Conservation (phyloP, 2,888 invertebrate species). For the Horisme vitalbata region DNA sequence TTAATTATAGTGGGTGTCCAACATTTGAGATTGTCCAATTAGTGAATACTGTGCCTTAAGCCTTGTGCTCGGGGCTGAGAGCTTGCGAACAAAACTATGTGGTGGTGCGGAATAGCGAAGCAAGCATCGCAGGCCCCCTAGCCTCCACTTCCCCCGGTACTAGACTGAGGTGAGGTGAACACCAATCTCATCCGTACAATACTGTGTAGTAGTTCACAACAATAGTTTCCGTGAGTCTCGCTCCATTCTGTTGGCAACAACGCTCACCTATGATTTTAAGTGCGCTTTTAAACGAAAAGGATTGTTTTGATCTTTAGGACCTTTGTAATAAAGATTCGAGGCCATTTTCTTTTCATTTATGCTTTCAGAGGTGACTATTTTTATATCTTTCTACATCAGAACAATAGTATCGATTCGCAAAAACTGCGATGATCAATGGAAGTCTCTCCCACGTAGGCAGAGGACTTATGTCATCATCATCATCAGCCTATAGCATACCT, state of each 20-base stretch:
- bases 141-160: conserved; percentile 49
- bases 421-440: too few species aligned
- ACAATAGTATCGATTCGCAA: too few species aligned
- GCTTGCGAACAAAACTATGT: conserved; percentile 75
- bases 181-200: conserved; percentile 67
- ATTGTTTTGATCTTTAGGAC: too few species aligned
- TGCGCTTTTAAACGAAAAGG: too few species aligned
- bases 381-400: too few species aligned
- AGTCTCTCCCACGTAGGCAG: too few species aligned
- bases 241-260: conserved; percentile 7
- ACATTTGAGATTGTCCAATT: conserved; percentile 62
- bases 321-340: too few species aligned
- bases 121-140: conserved; percentile 53
- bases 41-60: conserved; percentile 64
- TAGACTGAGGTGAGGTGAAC: conserved; percentile 51
- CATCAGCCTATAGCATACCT: too few species aligned
- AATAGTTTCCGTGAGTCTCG: conserved; percentile 53
- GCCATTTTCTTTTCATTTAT: too few species aligned
- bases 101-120: conserved; percentile 64
- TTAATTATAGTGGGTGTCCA: conserved; percentile 45
- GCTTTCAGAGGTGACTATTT: too few species aligned
- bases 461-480: too few species aligned
- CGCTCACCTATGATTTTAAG: too few species aligned
- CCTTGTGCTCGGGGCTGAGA: conserved; percentile 59
- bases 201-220: conserved; percentile 48